Conservation (phyloP, 1,140 invertebrate species). For the Ips nitidus region DNA sequence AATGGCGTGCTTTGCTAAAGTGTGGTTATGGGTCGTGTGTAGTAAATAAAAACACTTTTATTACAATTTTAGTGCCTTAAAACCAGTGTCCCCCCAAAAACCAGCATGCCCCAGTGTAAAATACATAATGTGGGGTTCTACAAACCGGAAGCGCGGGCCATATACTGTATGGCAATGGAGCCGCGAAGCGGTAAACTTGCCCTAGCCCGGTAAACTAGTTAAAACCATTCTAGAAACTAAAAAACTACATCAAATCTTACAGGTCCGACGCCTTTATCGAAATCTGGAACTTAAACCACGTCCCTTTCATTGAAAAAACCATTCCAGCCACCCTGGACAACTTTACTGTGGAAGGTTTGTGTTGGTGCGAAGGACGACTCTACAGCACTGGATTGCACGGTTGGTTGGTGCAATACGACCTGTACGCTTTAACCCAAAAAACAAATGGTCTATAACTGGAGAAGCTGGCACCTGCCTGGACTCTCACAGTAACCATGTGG, state of each 20-base stretch:
- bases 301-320: slow-evolving; percentile 70
- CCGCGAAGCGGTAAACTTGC: slow-evolving; percentile 65
- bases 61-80: too few relatives aligned
- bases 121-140: slow-evolving; percentile 79
- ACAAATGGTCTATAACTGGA: slow-evolving; percentile 67
- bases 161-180: slow-evolving; percentile 72
- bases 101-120: slow-evolving; percentile 31
- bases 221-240: background rate
- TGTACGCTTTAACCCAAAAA: slow-evolving; percentile 60
- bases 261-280: slow-evolving; percentile 80
- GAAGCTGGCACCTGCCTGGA: slow-evolving; percentile 85
- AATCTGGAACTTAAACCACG: slow-evolving; percentile 76
- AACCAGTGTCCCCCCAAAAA: too few relatives aligned
- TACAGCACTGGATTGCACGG: slow-evolving; percentile 79
- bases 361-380: slow-evolving; percentile 75
- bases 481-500: slow-evolving; percentile 69
- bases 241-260: slow-evolving; percentile 41
- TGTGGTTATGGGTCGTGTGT: too few relatives aligned
- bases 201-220: slow-evolving; percentile 66
- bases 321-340: slow-evolving; percentile 57
- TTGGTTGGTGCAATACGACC: slow-evolving; percentile 77
- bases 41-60: too few relatives aligned
- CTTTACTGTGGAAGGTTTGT: slow-evolving; percentile 73
- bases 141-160: slow-evolving; percentile 69
- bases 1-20: too few relatives aligned